These are phyloP conservation scores for Podotricha telesiphe DNA, from an alignment of 2,888 invertebrate species.

Conservation along the genomic window DNA sequence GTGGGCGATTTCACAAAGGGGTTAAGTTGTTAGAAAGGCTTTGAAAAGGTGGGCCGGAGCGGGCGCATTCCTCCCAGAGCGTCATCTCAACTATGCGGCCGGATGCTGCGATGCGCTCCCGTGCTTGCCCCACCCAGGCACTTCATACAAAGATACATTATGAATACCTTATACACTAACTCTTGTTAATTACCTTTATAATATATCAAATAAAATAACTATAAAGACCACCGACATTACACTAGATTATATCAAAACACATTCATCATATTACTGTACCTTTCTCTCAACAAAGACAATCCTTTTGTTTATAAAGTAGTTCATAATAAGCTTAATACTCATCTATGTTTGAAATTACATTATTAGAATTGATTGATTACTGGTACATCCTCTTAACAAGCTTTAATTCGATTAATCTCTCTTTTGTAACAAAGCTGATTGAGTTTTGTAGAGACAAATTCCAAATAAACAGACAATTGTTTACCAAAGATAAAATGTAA, in stretches of 20 bases:
- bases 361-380: conserved; percentile 1
- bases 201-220: not conserved
- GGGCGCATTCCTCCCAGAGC: conserved; percentile 58
- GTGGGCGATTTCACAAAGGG: conserved; percentile 49
- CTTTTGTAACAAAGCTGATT: conserved; percentile 1
- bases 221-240: not conserved
- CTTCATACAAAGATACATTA: conserved; percentile 35
- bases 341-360: not conserved
- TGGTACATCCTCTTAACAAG: not conserved
- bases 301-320: not conserved
- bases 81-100: conserved; percentile 62
- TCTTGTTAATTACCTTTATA: conserved; percentile 28
- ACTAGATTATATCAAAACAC: not conserved
- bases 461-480: conserved; percentile 3
- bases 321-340: not conserved
- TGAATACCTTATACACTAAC: conserved; percentile 32
- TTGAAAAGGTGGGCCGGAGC: conserved; percentile 53
- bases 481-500: not conserved
- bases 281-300: not conserved
- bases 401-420: not conserved
- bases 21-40: conserved; percentile 53
- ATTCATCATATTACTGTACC: not conserved
- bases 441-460: not conserved
- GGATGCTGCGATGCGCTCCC: conserved; percentile 41
- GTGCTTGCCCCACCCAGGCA: conserved; percentile 28